Base-by-base conservation (phyloP, 2,113 vertebrate genomes). In the Galemys pyrenaicus region DNA sequence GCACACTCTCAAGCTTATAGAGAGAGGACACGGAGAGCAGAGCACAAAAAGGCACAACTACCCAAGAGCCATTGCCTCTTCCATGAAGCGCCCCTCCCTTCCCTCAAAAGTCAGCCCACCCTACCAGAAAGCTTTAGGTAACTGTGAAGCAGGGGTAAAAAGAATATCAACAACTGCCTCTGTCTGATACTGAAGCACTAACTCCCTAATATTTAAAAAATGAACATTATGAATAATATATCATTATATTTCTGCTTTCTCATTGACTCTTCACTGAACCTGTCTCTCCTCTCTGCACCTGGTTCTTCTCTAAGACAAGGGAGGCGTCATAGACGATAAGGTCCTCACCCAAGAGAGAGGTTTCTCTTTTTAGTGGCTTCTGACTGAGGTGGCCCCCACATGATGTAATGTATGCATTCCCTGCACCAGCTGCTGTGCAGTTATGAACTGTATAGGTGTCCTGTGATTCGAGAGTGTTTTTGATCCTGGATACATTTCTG, bases 401-500 rank as follows among this genome's bases (percentile, higher is more conserved):
- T 16, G 16, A 37, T 6, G n/a, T 6, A 49, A 32, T 17, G 62
- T 28, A 5, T 37, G 26, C 15, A 30, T 46, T 68, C 54, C 71
- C 16, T 9, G 41, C 2, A 44, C 80, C 60, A 94, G 94, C 41
- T 90, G 71, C 88, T 46, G 41, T 3, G 20, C 11, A 30, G 64
- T 54, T 75, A 39, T 5, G 15, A 30, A 17, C 30, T 26, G 2
- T 17, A 3, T 15, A 35, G 86, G 28, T 92, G 35, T 56, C 74
- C 68, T 54, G 12, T 22, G 73, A 93, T 60, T 84, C 49, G 79
- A 87, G 58, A 46, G 35, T 67, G 70, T 35, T 78, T 77, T 93
- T 95, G 75, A 87, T 95, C 74, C 88, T 96, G 86, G 92, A 62
- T 84, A 85, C 74, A 39, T 74, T 95, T 91, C 89, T 96, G 94